Evolutionary conservation across 2,113 vertebrate species (phyloP).

Genomic region (Siniperca knerii): DNA sequence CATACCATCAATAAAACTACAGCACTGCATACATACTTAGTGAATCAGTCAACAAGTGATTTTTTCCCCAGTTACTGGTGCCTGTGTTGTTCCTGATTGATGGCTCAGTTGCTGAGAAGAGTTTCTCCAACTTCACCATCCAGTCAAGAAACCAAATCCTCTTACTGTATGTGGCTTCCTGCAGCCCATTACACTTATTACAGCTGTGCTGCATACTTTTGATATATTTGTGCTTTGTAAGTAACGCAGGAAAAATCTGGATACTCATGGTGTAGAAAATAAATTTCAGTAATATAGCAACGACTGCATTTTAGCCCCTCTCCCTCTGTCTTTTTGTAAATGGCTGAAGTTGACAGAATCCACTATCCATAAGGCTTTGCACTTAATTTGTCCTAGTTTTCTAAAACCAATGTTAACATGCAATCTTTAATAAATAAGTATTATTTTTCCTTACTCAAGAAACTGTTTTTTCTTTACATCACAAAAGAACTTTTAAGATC

Average conservation of each 20-base stretch:
- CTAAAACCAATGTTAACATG: conserved; percentile 63
- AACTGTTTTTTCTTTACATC: conserved; percentile 46
- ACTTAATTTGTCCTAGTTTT: conserved; percentile 68
- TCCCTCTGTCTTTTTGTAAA: conserved; percentile 48
- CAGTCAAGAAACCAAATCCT: conserved; percentile 31
- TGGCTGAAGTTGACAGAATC: conserved; percentile 35
- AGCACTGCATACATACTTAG: neutral
- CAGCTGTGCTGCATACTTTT: conserved; percentile 27
- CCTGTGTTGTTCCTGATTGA: conserved; percentile 3
- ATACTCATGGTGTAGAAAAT: conserved; percentile 35
- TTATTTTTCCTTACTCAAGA: conserved; percentile 52
- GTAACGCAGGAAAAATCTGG: conserved; percentile 34
- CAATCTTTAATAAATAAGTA: conserved; percentile 75
- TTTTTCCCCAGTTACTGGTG: neutral
- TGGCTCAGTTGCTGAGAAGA: conserved; percentile 4
- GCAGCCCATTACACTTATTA: neutral
- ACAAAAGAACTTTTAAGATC: neutral
- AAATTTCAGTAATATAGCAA: conserved; percentile 35
- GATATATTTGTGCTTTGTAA: conserved; percentile 29
- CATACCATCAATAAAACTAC: conserved; percentile 22
- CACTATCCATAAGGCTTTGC: conserved; percentile 55
- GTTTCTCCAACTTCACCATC: conserved; percentile 8
- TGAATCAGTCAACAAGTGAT: neutral
- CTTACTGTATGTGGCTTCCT: conserved; percentile 6
- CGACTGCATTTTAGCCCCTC: conserved; percentile 31